A percentile compares a stretch with the other conserved stretches of the same genome.
Evolutionary conservation across 2,113 vertebrate genomes (phyloP).

Genomic region (Passer domesticus): DNA sequence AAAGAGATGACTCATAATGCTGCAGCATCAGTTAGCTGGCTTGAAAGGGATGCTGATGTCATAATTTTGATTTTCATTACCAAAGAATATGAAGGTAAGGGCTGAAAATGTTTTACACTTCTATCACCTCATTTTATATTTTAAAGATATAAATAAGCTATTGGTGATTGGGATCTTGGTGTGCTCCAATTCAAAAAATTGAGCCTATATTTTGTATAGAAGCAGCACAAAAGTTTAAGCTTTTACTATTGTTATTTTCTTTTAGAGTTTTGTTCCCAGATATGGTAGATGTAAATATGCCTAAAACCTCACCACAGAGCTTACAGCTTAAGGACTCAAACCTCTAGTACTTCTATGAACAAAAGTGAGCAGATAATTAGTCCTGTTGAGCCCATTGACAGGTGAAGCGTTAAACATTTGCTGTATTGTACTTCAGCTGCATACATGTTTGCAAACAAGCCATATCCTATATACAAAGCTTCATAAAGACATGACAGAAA

Average conservation of each 20-base stretch:
- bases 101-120: not conserved
- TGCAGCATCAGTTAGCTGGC: conserved; percentile 8
- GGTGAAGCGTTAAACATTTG: not conserved
- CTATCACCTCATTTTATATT: not conserved
- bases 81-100: not conserved
- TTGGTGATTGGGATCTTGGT: not conserved
- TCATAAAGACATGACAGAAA: not conserved
- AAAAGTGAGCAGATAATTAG: not conserved
- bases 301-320: not conserved
- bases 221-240: not conserved
- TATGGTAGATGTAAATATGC: not conserved
- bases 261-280: not conserved
- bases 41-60: conserved; percentile 11
- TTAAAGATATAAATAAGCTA: not conserved
- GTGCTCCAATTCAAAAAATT: not conserved
- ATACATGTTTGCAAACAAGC: not conserved
- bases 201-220: not conserved
- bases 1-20: conserved; percentile 36
- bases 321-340: not conserved
- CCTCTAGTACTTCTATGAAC: not conserved
- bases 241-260: not conserved
- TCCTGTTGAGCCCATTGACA: not conserved
- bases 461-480: not conserved
- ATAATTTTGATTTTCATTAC: conserved; percentile 19
- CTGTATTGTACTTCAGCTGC: not conserved